Evolutionary conservation across 2,888 invertebrate species (phyloP).

Genomic region (Aspidiotus destructor): DNA sequence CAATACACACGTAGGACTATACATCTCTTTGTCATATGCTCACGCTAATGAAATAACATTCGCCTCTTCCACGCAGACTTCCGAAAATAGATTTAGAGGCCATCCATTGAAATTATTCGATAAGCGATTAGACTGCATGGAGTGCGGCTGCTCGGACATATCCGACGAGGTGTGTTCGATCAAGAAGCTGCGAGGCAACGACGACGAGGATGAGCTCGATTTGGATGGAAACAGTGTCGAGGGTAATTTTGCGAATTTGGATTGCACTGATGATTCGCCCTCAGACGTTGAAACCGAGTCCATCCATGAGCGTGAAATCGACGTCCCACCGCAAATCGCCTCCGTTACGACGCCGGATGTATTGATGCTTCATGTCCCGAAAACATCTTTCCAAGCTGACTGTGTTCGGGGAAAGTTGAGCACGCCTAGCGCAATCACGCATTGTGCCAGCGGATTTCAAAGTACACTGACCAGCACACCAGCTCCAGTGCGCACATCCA

Average conservation of each 20-base stretch:
- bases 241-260: neutral
- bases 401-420: slow-evolving; percentile 24
- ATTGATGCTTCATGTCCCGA: neutral
- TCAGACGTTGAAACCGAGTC: neutral
- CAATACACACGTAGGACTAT: no score
- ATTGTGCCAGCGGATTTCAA: slow-evolving; percentile 3
- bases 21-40: no score
- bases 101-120: slow-evolving; percentile 25
- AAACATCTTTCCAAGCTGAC: slow-evolving; percentile 6
- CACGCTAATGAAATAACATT: no score
- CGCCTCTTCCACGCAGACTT: slow-evolving; percentile 21
- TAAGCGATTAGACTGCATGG: slow-evolving; percentile 29
- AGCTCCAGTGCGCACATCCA: slow-evolving; percentile 18
- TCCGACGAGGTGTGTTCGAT: slow-evolving; percentile 20
- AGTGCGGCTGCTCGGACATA: slow-evolving; percentile 29
- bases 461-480: slow-evolving; percentile 27
- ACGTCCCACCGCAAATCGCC: slow-evolving; percentile 7
- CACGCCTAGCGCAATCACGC: slow-evolving; percentile 10
- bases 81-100: slow-evolving; percentile 23
- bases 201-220: neutral
- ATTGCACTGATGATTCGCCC: neutral
- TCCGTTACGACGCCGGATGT: neutral
- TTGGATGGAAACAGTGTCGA: neutral
- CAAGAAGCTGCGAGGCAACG: neutral
- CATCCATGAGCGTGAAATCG: slow-evolving; percentile 21